Evolutionary conservation across 1,140 invertebrate species (phyloP).

Genomic region (Bradysia coprophila): DNA sequence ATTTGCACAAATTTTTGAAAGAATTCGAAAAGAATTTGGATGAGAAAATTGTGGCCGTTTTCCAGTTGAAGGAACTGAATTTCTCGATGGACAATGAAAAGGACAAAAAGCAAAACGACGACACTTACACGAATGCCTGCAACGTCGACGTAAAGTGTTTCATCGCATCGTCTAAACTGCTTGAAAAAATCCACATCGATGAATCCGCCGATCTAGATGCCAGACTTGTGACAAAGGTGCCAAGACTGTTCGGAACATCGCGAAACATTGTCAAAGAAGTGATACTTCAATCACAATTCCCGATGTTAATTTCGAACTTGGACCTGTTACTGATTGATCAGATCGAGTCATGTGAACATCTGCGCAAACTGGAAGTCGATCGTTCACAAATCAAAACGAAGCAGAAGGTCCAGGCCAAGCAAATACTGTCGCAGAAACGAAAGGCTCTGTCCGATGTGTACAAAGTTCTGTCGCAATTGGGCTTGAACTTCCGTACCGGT

Average conservation of each 20-base stretch:
- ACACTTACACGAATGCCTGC: constrained; percentile 10
- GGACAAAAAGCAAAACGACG: constrained; percentile 12
- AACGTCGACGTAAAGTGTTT: constrained; percentile 12
- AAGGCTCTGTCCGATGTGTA: constrained; percentile 70
- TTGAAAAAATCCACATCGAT: constrained; percentile 8
- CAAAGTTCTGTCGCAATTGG: constrained; percentile 47
- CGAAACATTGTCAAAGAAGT: constrained; percentile 40
- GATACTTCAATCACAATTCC: constrained; percentile 32
- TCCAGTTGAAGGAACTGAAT: constrained; percentile 16
- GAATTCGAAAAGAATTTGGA: constrained; percentile 43
- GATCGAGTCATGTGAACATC: constrained; percentile 37
- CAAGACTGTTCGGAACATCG: constrained; percentile 32
- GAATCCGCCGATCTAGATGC: no score
- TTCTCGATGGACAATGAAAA: constrained; percentile 15
- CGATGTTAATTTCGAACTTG: constrained; percentile 32
- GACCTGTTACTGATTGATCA: constrained; percentile 43
- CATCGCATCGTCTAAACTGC: constrained; percentile 11
- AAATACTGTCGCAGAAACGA: constrained; percentile 66
- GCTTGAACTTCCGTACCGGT: constrained; percentile 65
- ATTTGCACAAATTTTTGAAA: constrained; percentile 68
- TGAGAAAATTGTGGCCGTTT: constrained; percentile 20
- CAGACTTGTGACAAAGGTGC: no score
- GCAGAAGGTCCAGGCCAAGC: constrained; percentile 62
- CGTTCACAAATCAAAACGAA: constrained; percentile 41
- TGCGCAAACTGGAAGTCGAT: constrained; percentile 43